Evolutionary conservation across 1,140 invertebrate species (phyloP), one percentile per base, ranked within the genome.

Genomic region (Drosophila equinoxialis): DNA sequence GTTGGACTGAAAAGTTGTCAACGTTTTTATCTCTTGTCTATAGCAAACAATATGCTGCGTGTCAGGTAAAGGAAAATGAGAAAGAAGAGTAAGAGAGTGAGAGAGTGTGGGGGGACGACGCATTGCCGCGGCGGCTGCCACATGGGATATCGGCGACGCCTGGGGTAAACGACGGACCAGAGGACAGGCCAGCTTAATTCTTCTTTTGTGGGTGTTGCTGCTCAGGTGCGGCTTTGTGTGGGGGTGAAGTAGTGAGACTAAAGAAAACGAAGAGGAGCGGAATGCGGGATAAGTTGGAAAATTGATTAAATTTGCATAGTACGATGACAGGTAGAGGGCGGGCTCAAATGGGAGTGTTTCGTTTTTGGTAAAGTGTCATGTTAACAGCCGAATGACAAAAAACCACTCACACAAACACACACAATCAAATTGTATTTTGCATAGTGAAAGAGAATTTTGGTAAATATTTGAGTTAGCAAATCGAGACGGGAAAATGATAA

Each of bases 11-110:
- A 68, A 42, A 65, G 68, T 83, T 86, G 83, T 87, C 83, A 86
- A 87, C 76, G 69, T 62, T 86, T 78, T 82, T 86, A 71, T 86
- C 75, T 74, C 51, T 70, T 64, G 75, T 74, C 79, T 45, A 76
- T 42, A 74, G 75, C 76, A 74, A 83, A 86, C 80, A 83, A 89
- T 86, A 67, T 69, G 45, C 45, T 59, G 30, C 33, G 57, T 59
- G 57, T 59, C 57, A 59, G 57, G 57, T 59, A 59, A 17, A 26
- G 10, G 42, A 20, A 14, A 45, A 55, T 23, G 41, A 41, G 3
- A 26, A 14, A 41, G 17, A 26, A 41, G 23, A 11, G 33, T 8
- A 8, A 8, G 33, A 3, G 7, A 10, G 35, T 10, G 35, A 10
- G 35, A 37, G 35, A 37, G 35, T 1, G 20, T 2, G 20, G 20